A percentile compares a stretch with the other conserved stretches of the same genome.
Conservation (phyloP, 1,140 invertebrate species). For the Aphis gossypii region DNA sequence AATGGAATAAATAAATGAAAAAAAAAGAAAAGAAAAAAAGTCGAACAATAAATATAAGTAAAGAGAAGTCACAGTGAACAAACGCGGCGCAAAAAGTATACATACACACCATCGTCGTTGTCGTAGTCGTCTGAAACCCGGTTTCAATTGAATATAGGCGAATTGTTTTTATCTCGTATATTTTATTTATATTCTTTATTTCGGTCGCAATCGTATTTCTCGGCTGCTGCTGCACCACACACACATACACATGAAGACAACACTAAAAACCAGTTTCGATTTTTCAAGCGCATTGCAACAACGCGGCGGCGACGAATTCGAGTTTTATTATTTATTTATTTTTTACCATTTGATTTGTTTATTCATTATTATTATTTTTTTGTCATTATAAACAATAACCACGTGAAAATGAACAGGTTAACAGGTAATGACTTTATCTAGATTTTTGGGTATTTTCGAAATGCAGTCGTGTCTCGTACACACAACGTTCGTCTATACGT, state of each 20-base stretch:
- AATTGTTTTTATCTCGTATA: slow-evolving; percentile 56
- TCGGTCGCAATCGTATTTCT: slow-evolving; percentile 32
- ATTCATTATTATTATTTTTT: slow-evolving; percentile 42
- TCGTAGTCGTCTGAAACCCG: slow-evolving; percentile 29
- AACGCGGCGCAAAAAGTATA: slow-evolving; percentile 36
- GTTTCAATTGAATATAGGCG: slow-evolving; percentile 57
- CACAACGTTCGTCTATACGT: background rate
- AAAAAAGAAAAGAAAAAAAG: background rate
- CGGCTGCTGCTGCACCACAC: background rate
- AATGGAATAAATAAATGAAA: slow-evolving; percentile 31
- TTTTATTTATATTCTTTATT: slow-evolving; percentile 44
- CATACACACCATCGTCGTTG: background rate
- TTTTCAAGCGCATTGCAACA: slow-evolving; percentile 44
- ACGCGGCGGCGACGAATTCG: background rate
- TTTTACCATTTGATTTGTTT: slow-evolving; percentile 36
- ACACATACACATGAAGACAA: background rate
- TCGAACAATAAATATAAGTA: slow-evolving; percentile 52
- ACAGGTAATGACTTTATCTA: slow-evolving; percentile 43
- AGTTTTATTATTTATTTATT: slow-evolving; percentile 33
- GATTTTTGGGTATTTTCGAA: slow-evolving; percentile 40
- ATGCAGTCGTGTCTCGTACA: background rate
- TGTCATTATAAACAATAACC: slow-evolving; percentile 4
- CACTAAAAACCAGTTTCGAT: slow-evolving; percentile 49
- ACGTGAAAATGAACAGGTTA: slow-evolving; percentile 47
- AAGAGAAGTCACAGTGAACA: slow-evolving; percentile 34